A percentile compares a stretch with the other conserved stretches of the same genome.
phyloP scores from a whole-genome alignment of 2,888 invertebrate genomes.

The Lepidochitona cinerea region DNA sequence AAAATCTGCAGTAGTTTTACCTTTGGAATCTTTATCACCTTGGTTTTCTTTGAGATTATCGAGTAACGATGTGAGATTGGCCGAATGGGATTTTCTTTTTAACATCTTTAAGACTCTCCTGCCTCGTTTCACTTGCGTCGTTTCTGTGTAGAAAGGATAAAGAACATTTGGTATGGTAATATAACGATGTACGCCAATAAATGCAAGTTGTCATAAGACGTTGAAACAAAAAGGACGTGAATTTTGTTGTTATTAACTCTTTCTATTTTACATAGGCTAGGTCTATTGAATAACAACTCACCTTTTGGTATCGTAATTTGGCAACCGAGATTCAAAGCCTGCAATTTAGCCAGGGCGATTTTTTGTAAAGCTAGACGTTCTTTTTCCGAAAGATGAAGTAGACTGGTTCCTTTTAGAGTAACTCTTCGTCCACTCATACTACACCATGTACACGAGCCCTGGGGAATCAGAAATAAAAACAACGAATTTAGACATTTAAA shows the following conservation, averaged over 20 bases:
- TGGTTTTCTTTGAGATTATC: constrained; percentile 54
- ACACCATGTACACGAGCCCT: constrained; percentile 65
- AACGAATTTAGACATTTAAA: no score
- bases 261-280: no score
- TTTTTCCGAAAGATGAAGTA: constrained; percentile 83
- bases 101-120: constrained; percentile 85
- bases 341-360: constrained; percentile 88
- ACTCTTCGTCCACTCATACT: constrained; percentile 62
- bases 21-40: constrained; percentile 34
- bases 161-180: no score
- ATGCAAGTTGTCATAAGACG: no score
- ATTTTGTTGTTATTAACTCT: no score
- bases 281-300: constrained; percentile 73
- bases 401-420: constrained; percentile 78
- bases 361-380: constrained; percentile 87
- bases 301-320: constrained; percentile 86
- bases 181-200: no score
- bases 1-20: no score
- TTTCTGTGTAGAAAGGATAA: constrained; percentile 31
- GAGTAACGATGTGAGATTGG: constrained; percentile 52
- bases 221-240: no score
- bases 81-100: constrained; percentile 88
- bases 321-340: constrained; percentile 88
- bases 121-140: constrained; percentile 62
- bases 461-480: no score